phyloP scores from a whole-genome alignment of 2,113 vertebrate species.

The Thamnaconus septentrionalis region DNA sequence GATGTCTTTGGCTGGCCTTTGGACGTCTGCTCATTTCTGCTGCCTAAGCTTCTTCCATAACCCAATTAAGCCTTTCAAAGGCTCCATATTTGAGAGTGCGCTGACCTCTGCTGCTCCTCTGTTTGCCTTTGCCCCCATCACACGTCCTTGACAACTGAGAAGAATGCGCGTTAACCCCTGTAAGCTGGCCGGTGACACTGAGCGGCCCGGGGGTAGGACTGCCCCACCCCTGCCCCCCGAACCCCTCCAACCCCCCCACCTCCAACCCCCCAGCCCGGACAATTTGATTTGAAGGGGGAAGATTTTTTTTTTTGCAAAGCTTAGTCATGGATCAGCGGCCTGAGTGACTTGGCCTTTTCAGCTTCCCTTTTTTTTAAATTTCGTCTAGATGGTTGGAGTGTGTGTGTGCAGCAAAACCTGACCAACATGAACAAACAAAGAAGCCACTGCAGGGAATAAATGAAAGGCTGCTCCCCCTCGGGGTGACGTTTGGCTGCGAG shows the following conservation, averaged over 20 bases:
- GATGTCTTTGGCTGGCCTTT: neutral
- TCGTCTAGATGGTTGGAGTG: conserved; percentile 44
- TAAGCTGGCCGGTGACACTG: conserved; percentile 55
- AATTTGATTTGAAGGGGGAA: conserved; percentile 59
- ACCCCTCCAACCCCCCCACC: conserved; percentile 41
- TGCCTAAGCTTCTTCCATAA: conserved; percentile 6
- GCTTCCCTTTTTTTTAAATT: conserved; percentile 25
- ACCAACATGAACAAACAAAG: conserved; percentile 58
- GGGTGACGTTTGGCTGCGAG: conserved; percentile 16
- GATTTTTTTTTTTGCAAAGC: conserved; percentile 61
- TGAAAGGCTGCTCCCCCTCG: conserved; percentile 13
- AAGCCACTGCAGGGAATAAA: conserved; percentile 37
- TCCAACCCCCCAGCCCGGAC: conserved; percentile 51
- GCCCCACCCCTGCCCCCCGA: conserved; percentile 50
- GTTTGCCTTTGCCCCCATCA: conserved; percentile 54
- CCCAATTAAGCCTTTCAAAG: conserved; percentile 42
- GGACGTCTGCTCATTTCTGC: conserved; percentile 2
- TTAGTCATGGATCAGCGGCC: conserved; percentile 68
- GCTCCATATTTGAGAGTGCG: conserved; percentile 30
- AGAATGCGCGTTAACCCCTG: conserved; percentile 66
- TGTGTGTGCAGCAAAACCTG: conserved; percentile 16
- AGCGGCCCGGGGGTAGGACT: conserved; percentile 53
- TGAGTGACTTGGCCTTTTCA: conserved; percentile 62
- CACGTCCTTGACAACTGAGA: conserved; percentile 54
- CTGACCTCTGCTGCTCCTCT: conserved; percentile 45